A percentile compares a stretch with the other conserved stretches of the same genome.
These are phyloP conservation scores for Nesogale talazaci DNA, from an alignment of 2,113 vertebrate genomes.

Conservation along the genomic window DNA sequence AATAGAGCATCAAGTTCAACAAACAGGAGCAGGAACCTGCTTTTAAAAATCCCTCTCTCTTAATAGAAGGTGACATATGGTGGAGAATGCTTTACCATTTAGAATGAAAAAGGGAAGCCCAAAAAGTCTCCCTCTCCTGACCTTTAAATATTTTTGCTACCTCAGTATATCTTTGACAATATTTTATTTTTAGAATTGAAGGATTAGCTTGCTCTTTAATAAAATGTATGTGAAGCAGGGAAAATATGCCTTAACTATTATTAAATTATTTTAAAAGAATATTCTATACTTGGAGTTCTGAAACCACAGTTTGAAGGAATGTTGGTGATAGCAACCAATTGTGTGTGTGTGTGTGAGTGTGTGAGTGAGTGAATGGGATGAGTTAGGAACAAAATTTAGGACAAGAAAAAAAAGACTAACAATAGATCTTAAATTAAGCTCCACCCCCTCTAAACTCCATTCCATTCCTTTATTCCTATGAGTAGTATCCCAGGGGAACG, in stretches of 20 bases:
- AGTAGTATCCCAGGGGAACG: no score
- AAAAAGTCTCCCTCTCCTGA: not conserved
- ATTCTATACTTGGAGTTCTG: constrained; percentile 47
- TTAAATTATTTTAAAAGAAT: constrained; percentile 54
- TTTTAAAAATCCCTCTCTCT: constrained; percentile 34
- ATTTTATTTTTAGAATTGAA: not conserved
- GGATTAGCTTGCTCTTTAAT: constrained; percentile 15
- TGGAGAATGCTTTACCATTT: constrained; percentile 20
- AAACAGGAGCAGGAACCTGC: constrained; percentile 8
- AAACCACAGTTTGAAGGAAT: constrained; percentile 37
- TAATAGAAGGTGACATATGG: constrained; percentile 42
- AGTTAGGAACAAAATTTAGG: constrained; percentile 30
- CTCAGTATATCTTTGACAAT: not conserved
- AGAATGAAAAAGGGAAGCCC: constrained; percentile 20
- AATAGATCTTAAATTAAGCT: constrained; percentile 8
- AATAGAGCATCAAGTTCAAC: constrained; percentile 48
- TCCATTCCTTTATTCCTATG: constrained; percentile 29
- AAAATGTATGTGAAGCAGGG: constrained; percentile 7
- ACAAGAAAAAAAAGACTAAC: constrained; percentile 16
- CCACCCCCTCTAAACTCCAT: constrained; percentile 22
- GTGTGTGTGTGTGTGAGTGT: not conserved
- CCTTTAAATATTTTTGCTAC: not conserved
- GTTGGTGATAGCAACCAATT: not conserved
- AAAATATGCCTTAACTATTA: constrained; percentile 26
- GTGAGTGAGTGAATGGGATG: not conserved